Evolutionary conservation across 2,113 vertebrate species (phyloP).

Genomic region (Pycnonotus jocosus): DNA sequence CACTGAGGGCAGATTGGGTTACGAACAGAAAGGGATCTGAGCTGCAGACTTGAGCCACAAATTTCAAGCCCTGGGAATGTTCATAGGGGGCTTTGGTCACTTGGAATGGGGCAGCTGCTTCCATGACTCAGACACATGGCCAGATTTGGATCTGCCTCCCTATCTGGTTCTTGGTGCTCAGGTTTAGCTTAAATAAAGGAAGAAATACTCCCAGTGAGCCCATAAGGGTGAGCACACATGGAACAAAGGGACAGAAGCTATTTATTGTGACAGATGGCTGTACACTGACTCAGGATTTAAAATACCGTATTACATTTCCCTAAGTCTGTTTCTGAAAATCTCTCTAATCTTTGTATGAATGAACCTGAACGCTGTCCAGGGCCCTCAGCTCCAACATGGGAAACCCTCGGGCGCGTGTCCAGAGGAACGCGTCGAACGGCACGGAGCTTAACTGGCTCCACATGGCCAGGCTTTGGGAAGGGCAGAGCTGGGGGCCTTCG

Average conservation of each 20-base stretch:
- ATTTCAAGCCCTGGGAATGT: background rate
- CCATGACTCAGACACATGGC: accelerated
- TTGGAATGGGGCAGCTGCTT: background rate
- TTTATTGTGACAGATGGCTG: slow-evolving; percentile 56
- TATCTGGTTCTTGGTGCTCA: background rate
- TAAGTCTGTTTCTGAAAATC: slow-evolving; percentile 56
- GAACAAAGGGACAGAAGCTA: slow-evolving; percentile 36
- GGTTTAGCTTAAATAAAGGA: background rate
- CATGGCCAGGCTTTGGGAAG: background rate
- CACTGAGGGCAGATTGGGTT: background rate
- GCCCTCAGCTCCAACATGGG: background rate
- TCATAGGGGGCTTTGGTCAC: background rate
- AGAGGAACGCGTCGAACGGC: accelerated
- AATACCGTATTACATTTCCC: slow-evolving; percentile 55
- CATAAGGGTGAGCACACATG: background rate
- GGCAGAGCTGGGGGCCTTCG: background rate
- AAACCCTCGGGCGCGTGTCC: accelerated
- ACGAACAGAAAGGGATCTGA: background rate
- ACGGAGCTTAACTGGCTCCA: accelerated
- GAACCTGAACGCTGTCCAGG: background rate
- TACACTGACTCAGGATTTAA: slow-evolving; percentile 45
- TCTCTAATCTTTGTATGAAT: slow-evolving; percentile 62
- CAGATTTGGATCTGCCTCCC: background rate
- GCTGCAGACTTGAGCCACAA: background rate
- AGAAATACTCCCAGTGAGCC: background rate